Percentiles rank a stretch among this genome's conserved stretches.
Conservation (phyloP, 2,888 invertebrate species). For the Seladonia tumulorum region DNA sequence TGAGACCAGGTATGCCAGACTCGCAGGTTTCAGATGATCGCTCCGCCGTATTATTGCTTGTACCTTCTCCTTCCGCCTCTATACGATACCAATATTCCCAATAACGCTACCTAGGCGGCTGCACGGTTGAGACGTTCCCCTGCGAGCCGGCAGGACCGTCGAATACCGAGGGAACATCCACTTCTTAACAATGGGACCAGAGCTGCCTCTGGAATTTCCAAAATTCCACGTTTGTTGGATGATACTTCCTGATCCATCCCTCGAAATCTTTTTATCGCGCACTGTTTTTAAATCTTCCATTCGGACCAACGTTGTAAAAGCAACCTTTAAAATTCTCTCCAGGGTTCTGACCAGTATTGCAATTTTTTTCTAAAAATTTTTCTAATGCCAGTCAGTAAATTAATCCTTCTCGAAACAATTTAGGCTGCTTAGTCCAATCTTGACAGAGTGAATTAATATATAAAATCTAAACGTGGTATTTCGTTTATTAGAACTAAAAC, state of each 20-base stretch:
- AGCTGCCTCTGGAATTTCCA: constrained; percentile 28
- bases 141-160: constrained; percentile 7
- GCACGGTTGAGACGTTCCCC: constrained; percentile 26
- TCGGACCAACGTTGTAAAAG: no score
- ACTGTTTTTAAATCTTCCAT: background rate
- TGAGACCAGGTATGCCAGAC: constrained; percentile 81
- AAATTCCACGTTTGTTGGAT: constrained; percentile 28
- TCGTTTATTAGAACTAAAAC: no score
- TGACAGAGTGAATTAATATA: background rate
- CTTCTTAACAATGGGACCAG: constrained; percentile 23
- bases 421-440: background rate
- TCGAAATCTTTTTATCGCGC: background rate
- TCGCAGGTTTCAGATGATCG: constrained; percentile 76
- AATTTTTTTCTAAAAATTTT: no score
- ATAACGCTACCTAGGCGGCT: constrained; percentile 64
- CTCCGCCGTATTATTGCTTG: constrained; percentile 78
- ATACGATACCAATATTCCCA: constrained; percentile 77
- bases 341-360: no score
- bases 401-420: no score
- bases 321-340: no score
- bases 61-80: constrained; percentile 59
- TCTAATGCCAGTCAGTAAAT: no score
- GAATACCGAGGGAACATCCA: constrained; percentile 41
- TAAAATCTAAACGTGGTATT: no score
- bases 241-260: background rate